Base-by-base conservation (phyloP, 2,888 invertebrate species). In the Incurvaria masculella region DNA sequence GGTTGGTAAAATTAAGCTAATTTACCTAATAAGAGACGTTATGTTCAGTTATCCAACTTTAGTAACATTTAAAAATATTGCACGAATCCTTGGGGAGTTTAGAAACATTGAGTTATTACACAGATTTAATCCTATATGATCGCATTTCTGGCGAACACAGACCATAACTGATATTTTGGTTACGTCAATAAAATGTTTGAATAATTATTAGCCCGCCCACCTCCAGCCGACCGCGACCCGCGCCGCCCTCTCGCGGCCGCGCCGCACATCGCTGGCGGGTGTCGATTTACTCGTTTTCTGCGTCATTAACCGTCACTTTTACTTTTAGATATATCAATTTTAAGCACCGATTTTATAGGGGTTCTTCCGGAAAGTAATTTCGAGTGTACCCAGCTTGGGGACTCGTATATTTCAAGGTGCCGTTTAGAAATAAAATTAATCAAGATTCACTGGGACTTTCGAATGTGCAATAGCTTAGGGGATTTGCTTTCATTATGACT, bases 201-300 rank as follows among this genome's bases (percentile, higher is more conserved):
- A 69, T 69, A 72, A 72, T 69, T 68, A 62, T 61, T 53, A 53
- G 51, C 57, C 55, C 52, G 57, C 27, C 56, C 63, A 60, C 56
- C 66, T 61, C 63, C 61, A 62, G 67, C 65, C 64, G 60, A 66
- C 23, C 23, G 23, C 23, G 5, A 23, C 23, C 23, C 23, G 23
- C 23, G 5, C 23, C 23, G 23, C 23, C 10, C 10, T 10, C 23
- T 23, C 5, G 23, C n/a, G n/a, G n/a, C n/a, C n/a, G n/a, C n/a
- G n/a, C n/a, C n/a, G n/a, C n/a, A n/a, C n/a, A n/a, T n/a, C n/a
- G 23, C 4, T 23, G 10, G 23, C 23, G 4, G 23, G 23, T 23
- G 23, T 23, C 23, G 23, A 66, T 70, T 72, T 73, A 72, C 67
- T 69, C 71, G 73, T 74, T 73, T 74, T 73, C 66, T 68, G 68